Percentiles rank a stretch among this genome's conserved stretches.
phyloP scores from a whole-genome alignment of 2,888 invertebrate genomes.

The Chorisops tibialis region DNA sequence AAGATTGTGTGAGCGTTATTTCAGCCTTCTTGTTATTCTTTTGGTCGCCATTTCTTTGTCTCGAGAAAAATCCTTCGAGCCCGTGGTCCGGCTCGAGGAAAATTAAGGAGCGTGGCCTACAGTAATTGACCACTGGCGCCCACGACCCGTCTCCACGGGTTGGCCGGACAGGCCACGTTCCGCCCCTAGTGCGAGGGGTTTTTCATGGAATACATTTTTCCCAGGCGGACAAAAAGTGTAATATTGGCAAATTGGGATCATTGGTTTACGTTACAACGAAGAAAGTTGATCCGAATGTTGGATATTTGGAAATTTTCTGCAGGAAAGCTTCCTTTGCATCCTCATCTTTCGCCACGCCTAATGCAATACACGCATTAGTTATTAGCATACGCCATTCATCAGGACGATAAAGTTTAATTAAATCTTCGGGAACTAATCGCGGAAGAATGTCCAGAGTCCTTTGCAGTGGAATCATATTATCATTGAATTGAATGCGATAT shows the following conservation, averaged over 20 bases:
- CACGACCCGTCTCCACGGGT: too few species aligned
- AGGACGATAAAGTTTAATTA: slow-evolving; percentile 65
- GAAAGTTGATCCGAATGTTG: slow-evolving; percentile 93
- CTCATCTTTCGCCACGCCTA: slow-evolving; percentile 55
- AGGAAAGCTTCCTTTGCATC: slow-evolving; percentile 83
- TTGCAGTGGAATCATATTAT: slow-evolving; percentile 58
- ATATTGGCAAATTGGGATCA: slow-evolving; percentile 78
- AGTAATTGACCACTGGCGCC: too few species aligned
- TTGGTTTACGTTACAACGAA: slow-evolving; percentile 92
- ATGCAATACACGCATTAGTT: slow-evolving; percentile 60
- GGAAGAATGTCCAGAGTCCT: slow-evolving; percentile 56
- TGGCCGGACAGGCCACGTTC: too few species aligned
- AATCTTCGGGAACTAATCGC: slow-evolving; percentile 74
- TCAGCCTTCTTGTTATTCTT: too few species aligned
- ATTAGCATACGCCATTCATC: slow-evolving; percentile 83
- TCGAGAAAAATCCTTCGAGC: too few species aligned
- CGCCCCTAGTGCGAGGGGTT: too few species aligned
- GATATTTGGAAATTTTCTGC: slow-evolving; percentile 57
- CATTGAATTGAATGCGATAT: slow-evolving; percentile 72
- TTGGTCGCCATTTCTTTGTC: too few species aligned
- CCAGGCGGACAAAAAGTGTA: too few species aligned
- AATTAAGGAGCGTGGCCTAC: too few species aligned
- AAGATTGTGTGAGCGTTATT: too few species aligned
- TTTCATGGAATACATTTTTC: too few species aligned
- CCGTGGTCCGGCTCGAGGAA: too few species aligned